These are phyloP conservation scores for Cheilosia pagana DNA, from an alignment of 2,888 invertebrate species.

Conservation along the genomic window DNA sequence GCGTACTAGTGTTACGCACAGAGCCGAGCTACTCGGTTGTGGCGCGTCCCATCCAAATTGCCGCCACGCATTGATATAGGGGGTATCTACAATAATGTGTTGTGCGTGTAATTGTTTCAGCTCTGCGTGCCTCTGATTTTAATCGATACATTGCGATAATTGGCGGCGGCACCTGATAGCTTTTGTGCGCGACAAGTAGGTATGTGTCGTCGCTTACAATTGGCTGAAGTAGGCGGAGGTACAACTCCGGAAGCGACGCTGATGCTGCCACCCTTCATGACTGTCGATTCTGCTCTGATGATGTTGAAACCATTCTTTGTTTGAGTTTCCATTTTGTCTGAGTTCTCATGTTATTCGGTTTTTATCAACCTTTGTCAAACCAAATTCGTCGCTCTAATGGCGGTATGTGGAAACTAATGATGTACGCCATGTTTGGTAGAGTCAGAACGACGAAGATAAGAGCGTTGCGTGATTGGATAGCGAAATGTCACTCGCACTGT, in stretches of 20 bases:
- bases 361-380: constrained; percentile 39
- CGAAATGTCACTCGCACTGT: constrained; percentile 6
- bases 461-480: constrained; percentile 59
- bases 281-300: background rate
- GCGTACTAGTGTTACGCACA: constrained; percentile 19
- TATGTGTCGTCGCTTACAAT: constrained; percentile 12
- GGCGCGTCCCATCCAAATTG: constrained; percentile 46
- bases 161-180: constrained; percentile 65
- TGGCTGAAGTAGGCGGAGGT: constrained; percentile 14
- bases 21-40: background rate
- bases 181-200: background rate
- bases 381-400: constrained; percentile 32
- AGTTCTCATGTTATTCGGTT: background rate
- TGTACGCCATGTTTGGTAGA: constrained; percentile 61
- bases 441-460: constrained; percentile 43
- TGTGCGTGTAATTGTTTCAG: constrained; percentile 54
- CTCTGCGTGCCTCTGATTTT: constrained; percentile 65
- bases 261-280: background rate
- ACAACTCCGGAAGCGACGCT: background rate
- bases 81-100: background rate
- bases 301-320: background rate
- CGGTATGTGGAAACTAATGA: constrained; percentile 51
- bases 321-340: constrained; percentile 32
- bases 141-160: constrained; percentile 64
- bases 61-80: constrained; percentile 21